These are phyloP conservation scores for Tetragnatha versicolor DNA, from an alignment of 1,140 invertebrate species.

Conservation along the genomic window DNA sequence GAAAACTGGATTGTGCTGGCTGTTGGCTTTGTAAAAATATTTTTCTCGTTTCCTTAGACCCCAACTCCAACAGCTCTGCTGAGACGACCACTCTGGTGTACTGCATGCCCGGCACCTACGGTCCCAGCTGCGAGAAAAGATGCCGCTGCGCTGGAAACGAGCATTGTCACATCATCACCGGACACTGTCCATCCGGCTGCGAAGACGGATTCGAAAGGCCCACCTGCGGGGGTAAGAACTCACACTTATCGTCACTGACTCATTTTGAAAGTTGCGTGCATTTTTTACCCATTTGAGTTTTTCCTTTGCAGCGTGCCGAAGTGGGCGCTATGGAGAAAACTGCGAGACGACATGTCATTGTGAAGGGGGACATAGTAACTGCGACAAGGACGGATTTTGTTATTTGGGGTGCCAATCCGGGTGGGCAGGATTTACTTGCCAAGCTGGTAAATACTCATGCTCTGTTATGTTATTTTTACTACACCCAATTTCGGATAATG, in stretches of 20 bases:
- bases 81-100: conserved; percentile 40
- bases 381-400: conserved; percentile 49
- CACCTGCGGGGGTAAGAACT: conserved; percentile 36
- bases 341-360: conserved; percentile 51
- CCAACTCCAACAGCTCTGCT: conserved; percentile 20
- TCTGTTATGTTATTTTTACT: no score
- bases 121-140: conserved; percentile 27
- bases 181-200: conserved; percentile 42
- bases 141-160: conserved; percentile 50
- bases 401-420: conserved; percentile 43
- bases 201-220: conserved; percentile 46
- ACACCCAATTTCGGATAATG: no score
- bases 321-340: conserved; percentile 49
- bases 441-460: conserved; percentile 51
- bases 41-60: no score
- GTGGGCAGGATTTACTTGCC: conserved; percentile 54
- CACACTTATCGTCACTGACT: neutral
- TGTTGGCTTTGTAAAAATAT: no score
- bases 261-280: neutral
- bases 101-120: conserved; percentile 30
- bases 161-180: conserved; percentile 37
- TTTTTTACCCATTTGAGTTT: neutral
- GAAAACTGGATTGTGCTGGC: no score
- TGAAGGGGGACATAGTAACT: conserved; percentile 29
- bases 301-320: conserved; percentile 29